phyloP scores from a whole-genome alignment of 2,113 vertebrate species.

The Anolis sagrei region DNA sequence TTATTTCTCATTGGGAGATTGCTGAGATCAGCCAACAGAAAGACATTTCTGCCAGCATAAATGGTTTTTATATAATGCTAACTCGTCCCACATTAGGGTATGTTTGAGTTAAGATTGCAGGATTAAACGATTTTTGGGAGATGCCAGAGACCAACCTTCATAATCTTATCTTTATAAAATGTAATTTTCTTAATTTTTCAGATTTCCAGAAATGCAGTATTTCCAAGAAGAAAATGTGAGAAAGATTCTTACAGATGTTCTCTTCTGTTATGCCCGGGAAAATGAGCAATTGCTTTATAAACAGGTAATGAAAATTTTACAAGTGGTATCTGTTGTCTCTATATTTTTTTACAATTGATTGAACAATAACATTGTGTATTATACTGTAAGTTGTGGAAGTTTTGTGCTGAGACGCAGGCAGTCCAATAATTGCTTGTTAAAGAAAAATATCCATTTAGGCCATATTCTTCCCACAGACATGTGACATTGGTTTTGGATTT shows the following conservation, averaged over 20 bases:
- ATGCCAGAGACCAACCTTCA: not conserved
- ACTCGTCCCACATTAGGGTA: no score
- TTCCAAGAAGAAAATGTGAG: conserved; percentile 96
- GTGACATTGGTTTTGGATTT: conserved; percentile 60
- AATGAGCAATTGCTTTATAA: conserved; percentile 98
- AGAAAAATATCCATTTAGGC: conserved; percentile 63
- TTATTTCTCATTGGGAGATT: no score
- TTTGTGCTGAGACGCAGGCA: conserved; percentile 68
- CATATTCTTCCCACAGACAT: conserved; percentile 65
- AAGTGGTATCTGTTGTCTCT: conserved; percentile 74
- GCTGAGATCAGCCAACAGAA: no score
- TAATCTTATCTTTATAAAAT: no score
- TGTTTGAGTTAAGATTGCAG: not conserved
- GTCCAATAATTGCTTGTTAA: conserved; percentile 69
- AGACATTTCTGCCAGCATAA: no score
- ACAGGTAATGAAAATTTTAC: conserved; percentile 89
- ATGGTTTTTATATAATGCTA: no score
- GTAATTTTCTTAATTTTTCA: conserved; percentile 67
- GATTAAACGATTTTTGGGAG: not conserved
- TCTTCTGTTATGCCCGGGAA: conserved; percentile 98
- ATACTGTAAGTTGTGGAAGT: conserved; percentile 67
- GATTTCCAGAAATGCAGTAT: conserved; percentile 98
- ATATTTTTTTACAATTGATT: conserved; percentile 66
- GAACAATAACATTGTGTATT: conserved; percentile 70
- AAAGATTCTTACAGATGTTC: conserved; percentile 97